A percentile compares a stretch with the other conserved stretches of the same genome.
These are phyloP conservation scores for Zaprionus obscuricornis DNA, from an alignment of 2,888 invertebrate species.

Conservation along the genomic window DNA sequence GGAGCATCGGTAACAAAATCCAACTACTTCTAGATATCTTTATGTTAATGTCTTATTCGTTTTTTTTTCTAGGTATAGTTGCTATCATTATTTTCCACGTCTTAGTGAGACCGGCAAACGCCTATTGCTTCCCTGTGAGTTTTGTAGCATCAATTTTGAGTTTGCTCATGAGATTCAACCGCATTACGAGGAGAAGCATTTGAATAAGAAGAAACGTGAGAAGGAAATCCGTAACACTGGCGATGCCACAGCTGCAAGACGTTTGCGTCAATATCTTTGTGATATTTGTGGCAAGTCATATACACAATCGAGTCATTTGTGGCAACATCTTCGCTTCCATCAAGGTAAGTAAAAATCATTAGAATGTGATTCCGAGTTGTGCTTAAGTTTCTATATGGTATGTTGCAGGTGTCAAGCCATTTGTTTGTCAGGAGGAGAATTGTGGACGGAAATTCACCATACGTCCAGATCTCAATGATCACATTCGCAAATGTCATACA, in stretches of 20 bases:
- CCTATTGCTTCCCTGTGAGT: conserved; percentile 80
- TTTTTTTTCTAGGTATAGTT: conserved; percentile 66
- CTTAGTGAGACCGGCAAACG: conserved; percentile 54
- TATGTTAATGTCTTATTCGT: not conserved
- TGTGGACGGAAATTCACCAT: conserved; percentile 87
- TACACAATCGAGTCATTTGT: conserved; percentile 87
- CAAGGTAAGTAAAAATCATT: conserved; percentile 83
- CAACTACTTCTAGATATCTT: not conserved
- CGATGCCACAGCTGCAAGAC: conserved; percentile 42
- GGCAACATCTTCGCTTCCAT: conserved; percentile 88
- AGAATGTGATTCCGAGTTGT: not conserved
- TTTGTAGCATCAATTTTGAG: conserved; percentile 78
- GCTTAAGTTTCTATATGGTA: too few species aligned
- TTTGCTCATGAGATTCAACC: conserved; percentile 80
- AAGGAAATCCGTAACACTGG: conserved; percentile 69
- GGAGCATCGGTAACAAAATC: conserved; percentile 80
- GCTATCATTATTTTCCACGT: conserved; percentile 82
- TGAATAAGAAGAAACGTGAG: conserved; percentile 84
- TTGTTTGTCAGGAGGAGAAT: conserved; percentile 86
- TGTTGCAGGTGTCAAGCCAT: conserved; percentile 86
- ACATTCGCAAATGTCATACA: conserved; percentile 87
- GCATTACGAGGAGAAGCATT: conserved; percentile 86
- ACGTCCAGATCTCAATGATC: conserved; percentile 87
- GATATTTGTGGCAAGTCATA: conserved; percentile 87
- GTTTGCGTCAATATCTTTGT: conserved; percentile 84